These are phyloP conservation scores for Pholis gunnellus DNA, from an alignment of 2,113 vertebrate genomes.

Conservation along the genomic window DNA sequence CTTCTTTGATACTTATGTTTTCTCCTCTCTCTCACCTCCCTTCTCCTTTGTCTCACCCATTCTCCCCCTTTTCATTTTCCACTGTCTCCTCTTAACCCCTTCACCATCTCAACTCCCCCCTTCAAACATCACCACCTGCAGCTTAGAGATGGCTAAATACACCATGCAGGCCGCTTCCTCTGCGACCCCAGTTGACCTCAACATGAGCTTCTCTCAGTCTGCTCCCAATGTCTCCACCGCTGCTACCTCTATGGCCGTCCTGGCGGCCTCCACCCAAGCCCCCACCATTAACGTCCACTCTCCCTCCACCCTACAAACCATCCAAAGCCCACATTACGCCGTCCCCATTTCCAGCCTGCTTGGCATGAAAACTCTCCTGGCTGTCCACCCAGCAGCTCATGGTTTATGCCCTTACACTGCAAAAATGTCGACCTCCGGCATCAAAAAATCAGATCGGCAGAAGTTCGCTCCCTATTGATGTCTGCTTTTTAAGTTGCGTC, in stretches of 20 bases:
- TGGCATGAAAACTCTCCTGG: slow-evolving; percentile 94
- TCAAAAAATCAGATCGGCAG: slow-evolving; percentile 94
- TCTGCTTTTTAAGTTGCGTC: slow-evolving; percentile 17
- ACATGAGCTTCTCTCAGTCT: slow-evolving; percentile 93
- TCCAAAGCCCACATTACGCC: slow-evolving; percentile 92
- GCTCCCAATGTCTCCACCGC: slow-evolving; percentile 88
- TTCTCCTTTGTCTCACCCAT: slow-evolving; percentile 74
- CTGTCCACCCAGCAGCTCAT: slow-evolving; percentile 88
- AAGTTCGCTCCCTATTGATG: slow-evolving; percentile 94
- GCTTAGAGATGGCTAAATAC: slow-evolving; percentile 98
- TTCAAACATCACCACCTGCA: slow-evolving; percentile 84
- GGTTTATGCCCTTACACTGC: slow-evolving; percentile 89
- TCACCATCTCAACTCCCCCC: slow-evolving; percentile 54
- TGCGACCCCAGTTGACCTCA: slow-evolving; percentile 91
- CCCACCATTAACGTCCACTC: slow-evolving; percentile 90
- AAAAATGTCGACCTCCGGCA: slow-evolving; percentile 87
- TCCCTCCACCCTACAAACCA: slow-evolving; percentile 86
- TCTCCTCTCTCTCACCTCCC: slow-evolving; percentile 80
- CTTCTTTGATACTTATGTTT: slow-evolving; percentile 89
- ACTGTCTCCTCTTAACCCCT: slow-evolving; percentile 73
- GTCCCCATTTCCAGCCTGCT: slow-evolving; percentile 94
- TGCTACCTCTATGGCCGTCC: slow-evolving; percentile 90
- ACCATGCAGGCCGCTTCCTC: slow-evolving; percentile 93
- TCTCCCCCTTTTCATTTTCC: slow-evolving; percentile 62
- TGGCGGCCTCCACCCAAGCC: slow-evolving; percentile 86